A percentile compares a stretch with the other conserved stretches of the same genome.
phyloP scores from a whole-genome alignment of 2,888 invertebrate genomes.

The Mayetiola destructor region DNA sequence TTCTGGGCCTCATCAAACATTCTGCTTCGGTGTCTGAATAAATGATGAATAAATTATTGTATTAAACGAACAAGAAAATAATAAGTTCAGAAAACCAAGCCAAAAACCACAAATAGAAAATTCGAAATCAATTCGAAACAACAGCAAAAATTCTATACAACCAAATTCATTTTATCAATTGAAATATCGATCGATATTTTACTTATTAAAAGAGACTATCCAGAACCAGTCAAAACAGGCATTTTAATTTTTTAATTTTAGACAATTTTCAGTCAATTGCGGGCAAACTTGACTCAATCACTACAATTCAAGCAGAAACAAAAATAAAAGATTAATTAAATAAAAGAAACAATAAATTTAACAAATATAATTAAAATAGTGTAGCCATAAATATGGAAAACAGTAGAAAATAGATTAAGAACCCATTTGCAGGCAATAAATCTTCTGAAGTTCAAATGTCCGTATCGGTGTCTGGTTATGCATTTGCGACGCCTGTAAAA shows the following conservation, averaged over 20 bases:
- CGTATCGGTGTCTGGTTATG: too few relatives aligned
- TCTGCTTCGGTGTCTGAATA: too few relatives aligned
- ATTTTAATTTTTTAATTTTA: not conserved
- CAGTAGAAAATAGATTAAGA: not conserved
- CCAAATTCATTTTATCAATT: not conserved
- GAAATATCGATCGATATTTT: not conserved
- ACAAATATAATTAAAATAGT: not conserved
- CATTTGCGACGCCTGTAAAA: too few relatives aligned
- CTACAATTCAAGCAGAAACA: not conserved
- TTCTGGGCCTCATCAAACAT: too few relatives aligned
- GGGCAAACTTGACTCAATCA: slow-evolving; percentile 10
- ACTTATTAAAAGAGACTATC: not conserved
- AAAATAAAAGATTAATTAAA: slow-evolving; percentile 6
- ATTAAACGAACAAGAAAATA: too few relatives aligned
- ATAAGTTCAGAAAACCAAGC: too few relatives aligned
- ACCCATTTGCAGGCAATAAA: not conserved
- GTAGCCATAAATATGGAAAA: not conserved
- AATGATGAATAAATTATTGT: too few relatives aligned
- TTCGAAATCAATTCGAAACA: not conserved
- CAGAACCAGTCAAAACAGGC: not conserved
- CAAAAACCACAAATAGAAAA: not conserved
- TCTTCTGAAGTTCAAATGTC: too few relatives aligned
- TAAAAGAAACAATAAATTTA: not conserved
- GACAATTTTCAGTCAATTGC: slow-evolving; percentile 10
- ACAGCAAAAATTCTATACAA: not conserved